Conservation (phyloP, 2,888 invertebrate species). For the Diadegma fenestrale region DNA sequence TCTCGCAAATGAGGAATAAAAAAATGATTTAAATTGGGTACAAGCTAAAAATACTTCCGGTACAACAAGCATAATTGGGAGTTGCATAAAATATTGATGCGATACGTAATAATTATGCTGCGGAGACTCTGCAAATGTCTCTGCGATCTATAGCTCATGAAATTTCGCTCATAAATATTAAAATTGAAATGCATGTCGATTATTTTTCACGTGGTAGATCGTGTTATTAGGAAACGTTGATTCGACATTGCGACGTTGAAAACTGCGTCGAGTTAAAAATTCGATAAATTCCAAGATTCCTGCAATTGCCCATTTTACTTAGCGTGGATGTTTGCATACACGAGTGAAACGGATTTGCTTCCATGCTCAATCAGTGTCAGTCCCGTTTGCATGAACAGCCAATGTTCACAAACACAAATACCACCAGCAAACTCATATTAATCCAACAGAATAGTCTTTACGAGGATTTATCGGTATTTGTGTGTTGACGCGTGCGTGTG, state of each 20-base stretch:
- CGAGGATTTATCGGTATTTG: background rate
- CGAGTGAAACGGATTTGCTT: slow-evolving; percentile 48
- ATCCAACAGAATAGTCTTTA: background rate
- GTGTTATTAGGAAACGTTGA: slow-evolving; percentile 19
- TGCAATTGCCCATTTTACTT: background rate
- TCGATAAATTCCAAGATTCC: background rate
- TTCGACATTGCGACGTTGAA: background rate
- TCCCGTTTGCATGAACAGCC: slow-evolving; percentile 54
- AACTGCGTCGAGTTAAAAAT: background rate
- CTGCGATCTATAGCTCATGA: background rate
- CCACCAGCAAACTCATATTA: background rate
- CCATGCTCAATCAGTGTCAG: slow-evolving; percentile 66
- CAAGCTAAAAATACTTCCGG: background rate
- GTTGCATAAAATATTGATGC: background rate
- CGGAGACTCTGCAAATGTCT: background rate
- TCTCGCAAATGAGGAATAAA: background rate
- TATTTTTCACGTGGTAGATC: background rate
- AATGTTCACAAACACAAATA: slow-evolving; percentile 10
- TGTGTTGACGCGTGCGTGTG: background rate
- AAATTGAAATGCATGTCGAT: background rate
- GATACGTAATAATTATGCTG: background rate
- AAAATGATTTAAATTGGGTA: background rate
- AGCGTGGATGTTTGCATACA: background rate
- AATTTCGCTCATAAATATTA: background rate
- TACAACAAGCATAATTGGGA: background rate